Evolutionary conservation across 30 jellyfish, hydroid and myxozoan genomes (phyloP), one percentile per base, ranked within the genome.

Genomic region (Mastigias papua): DNA sequence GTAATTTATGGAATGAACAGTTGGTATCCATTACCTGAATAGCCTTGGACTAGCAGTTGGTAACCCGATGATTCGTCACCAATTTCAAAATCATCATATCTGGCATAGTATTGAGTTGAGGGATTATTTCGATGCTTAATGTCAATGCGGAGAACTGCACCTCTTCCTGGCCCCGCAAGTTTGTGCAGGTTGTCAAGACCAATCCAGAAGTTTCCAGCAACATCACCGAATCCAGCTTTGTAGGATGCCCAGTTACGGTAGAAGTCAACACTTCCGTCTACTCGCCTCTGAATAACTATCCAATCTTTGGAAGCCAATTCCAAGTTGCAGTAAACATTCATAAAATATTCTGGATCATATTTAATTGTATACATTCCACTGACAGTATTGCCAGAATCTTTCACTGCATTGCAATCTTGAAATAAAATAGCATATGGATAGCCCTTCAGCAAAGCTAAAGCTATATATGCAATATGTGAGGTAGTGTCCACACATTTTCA

Each of bases 341-440:
- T 65, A 30, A 31, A 31, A 81, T 26, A 15, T 17, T 73, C 51
- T 0, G 34, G 42, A 34, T 61, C 48, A 1, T 73, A 58, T 25
- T 54, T 80, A 60, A 87, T 87, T 17, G 57, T 70, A 82, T 87
- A 87, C 30, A 76, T 34, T 8, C 95, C 95, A 62, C 65, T 87
- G 65, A 7, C 28, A 20, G 86, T 65, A 30, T 67, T 57, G 50
- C 90, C 90, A 27, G 95, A 87, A 30, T 64, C 54, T 48, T 87
- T 73, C 8, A 78, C 81, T 11, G 84, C 86, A 20, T 54, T 49
- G 49, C 94, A 85, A 63, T 73, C 94, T 85, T 10, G 19, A 48
- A 28, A n/a, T n/a, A n/a, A n/a, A n/a, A n/a, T n/a, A n/a, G n/a
- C n/a, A n/a, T n/a, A n/a, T n/a, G n/a, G n/a, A n/a, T n/a, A n/a